Conservation (phyloP, 2,797 vertebrate species). For the Australoheros facetus region DNA sequence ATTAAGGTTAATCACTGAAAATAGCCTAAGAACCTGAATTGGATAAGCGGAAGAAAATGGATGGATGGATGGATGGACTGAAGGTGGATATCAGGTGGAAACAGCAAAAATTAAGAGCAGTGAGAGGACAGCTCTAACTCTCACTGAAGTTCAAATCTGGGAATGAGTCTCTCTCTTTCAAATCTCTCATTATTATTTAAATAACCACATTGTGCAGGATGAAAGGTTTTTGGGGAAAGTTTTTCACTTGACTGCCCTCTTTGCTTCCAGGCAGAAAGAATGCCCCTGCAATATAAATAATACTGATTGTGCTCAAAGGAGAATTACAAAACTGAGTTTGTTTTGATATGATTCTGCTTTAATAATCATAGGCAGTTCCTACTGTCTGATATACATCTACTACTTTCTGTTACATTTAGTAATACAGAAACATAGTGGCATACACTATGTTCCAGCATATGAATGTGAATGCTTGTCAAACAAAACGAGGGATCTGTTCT, state of each 20-base stretch:
- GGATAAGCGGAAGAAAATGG: too few relatives aligned
- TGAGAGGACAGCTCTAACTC: background rate
- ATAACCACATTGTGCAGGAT: slow-evolving; percentile 9
- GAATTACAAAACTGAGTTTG: background rate
- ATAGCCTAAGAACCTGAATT: background rate
- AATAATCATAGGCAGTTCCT: background rate
- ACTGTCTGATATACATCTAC: background rate
- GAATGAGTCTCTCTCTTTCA: background rate
- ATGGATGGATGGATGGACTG: background rate
- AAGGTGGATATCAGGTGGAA: background rate
- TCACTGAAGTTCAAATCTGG: background rate
- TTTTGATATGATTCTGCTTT: background rate
- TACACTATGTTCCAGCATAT: slow-evolving; percentile 27
- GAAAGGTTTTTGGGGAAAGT: slow-evolving; percentile 8
- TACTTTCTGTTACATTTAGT: background rate
- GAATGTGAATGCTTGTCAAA: slow-evolving; percentile 29
- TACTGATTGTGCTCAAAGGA: slow-evolving; percentile 4
- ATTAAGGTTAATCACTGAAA: background rate
- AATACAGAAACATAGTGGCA: slow-evolving; percentile 7
- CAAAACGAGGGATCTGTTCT: slow-evolving; percentile 34
- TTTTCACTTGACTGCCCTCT: slow-evolving; percentile 27
- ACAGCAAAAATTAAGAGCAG: background rate
- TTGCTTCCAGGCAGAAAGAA: slow-evolving; percentile 11
- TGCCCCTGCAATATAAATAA: background rate
- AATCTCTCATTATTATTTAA: slow-evolving; percentile 35